Percentiles rank a stretch among this genome's conserved stretches.
Conservation (phyloP, 1,140 invertebrate species). For the Armadillidium nasatum region DNA sequence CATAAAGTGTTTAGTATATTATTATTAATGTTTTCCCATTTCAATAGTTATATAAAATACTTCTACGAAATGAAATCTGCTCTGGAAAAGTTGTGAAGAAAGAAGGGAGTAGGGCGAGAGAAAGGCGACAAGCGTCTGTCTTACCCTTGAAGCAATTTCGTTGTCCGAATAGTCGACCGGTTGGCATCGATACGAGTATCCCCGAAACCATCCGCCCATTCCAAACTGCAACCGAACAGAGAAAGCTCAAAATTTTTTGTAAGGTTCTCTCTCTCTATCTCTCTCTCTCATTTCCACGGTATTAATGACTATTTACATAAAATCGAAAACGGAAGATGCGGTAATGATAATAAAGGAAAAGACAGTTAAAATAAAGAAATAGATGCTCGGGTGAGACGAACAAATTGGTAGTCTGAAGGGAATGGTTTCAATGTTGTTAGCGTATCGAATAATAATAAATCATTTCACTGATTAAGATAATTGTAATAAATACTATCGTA, state of each 20-base stretch:
- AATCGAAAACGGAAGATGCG: neutral
- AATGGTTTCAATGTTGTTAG: too few species aligned
- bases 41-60: too few species aligned
- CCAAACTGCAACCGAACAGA: conserved; percentile 35
- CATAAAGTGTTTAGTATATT: too few species aligned
- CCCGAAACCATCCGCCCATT: conserved; percentile 48
- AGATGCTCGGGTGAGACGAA: neutral
- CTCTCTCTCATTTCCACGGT: neutral
- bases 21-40: too few species aligned
- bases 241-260: too few species aligned
- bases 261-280: too few species aligned
- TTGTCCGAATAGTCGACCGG: conserved; percentile 79
- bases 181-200: conserved; percentile 81
- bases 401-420: neutral
- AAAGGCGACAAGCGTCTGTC: conserved; percentile 47
- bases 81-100: neutral
- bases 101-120: neutral
- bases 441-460: too few species aligned
- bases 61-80: too few species aligned
- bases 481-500: too few species aligned
- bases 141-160: conserved; percentile 73
- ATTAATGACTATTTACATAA: neutral
- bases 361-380: neutral
- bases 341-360: neutral
- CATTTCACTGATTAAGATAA: too few species aligned